Conservation (phyloP, 2,888 invertebrate species). For the Drosophila cognata region DNA sequence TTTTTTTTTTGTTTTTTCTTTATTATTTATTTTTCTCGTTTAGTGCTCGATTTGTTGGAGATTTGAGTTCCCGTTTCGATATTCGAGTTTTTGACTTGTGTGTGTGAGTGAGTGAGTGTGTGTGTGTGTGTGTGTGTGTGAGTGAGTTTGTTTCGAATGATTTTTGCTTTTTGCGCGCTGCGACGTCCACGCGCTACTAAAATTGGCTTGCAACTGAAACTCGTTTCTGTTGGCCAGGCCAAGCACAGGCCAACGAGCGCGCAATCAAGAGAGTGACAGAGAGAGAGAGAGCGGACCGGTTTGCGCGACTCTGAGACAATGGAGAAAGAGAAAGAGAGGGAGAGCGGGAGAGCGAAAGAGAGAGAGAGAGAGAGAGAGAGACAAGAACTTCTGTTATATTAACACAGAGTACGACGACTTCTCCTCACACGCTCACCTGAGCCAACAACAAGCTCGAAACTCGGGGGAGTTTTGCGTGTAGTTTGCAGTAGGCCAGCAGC, state of each 20-base stretch:
- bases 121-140: neutral
- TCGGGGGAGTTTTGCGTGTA: constrained; percentile 58
- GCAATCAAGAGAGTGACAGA: constrained; percentile 11
- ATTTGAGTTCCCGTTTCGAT: constrained; percentile 50
- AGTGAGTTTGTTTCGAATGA: constrained; percentile 8
- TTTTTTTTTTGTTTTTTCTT: constrained; percentile 25
- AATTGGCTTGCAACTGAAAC: constrained; percentile 80
- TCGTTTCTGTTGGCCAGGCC: constrained; percentile 68
- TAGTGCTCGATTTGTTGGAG: constrained; percentile 14
- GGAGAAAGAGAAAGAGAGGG: neutral
- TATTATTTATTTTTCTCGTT: constrained; percentile 20
- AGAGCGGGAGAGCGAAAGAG: constrained; percentile 37
- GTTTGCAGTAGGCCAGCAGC: constrained; percentile 45
- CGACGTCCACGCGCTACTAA: constrained; percentile 75
- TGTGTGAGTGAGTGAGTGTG: constrained; percentile 7
- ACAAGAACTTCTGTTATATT: constrained; percentile 66
- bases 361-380: constrained; percentile 13
- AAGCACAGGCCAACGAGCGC: constrained; percentile 25
- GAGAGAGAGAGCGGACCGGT: constrained; percentile 44
- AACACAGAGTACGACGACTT: constrained; percentile 40
- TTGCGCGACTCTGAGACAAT: constrained; percentile 24
- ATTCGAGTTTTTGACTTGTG: constrained; percentile 26
- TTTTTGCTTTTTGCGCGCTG: constrained; percentile 37
- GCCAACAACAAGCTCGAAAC: constrained; percentile 32
- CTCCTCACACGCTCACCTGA: constrained; percentile 50